Evolutionary conservation across 92 coral and sea anemone genomes (phyloP).

Genomic region (Actinostola sp.): DNA sequence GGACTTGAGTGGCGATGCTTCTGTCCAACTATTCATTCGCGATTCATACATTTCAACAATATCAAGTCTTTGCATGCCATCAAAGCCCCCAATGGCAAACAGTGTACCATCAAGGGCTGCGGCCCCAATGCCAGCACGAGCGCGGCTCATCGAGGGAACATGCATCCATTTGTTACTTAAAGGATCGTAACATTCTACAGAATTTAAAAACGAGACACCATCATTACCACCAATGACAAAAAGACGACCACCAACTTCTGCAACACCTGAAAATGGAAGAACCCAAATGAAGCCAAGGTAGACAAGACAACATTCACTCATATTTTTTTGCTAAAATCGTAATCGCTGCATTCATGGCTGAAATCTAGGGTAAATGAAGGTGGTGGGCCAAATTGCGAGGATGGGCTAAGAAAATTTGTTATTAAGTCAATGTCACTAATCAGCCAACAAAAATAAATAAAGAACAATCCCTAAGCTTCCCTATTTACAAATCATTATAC

Average conservation of each 20-base stretch:
- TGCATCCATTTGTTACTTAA: constrained; percentile 92
- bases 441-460: no score
- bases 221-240: constrained; percentile 99
- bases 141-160: constrained; percentile 91
- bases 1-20: constrained; percentile 86
- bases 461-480: no score
- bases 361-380: no score
- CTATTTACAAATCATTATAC: no score
- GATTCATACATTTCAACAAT: constrained; percentile 97
- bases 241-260: constrained; percentile 91
- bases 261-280: constrained; percentile 70
- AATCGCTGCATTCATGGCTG: no score
- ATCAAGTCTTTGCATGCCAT: constrained; percentile 92
- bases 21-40: constrained; percentile 94
- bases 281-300: no score
- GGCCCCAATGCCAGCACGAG: constrained; percentile 98
- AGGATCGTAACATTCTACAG: constrained; percentile 96
- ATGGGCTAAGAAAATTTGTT: no score
- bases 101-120: constrained; percentile 93
- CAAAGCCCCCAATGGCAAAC: constrained; percentile 98
- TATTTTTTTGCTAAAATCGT: no score
- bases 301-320: neutral
- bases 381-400: no score
- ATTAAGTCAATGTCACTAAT: no score
- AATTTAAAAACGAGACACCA: constrained; percentile 91